Conservation (phyloP, 2,888 invertebrate genomes). For the Cosmia trapezina region DNA sequence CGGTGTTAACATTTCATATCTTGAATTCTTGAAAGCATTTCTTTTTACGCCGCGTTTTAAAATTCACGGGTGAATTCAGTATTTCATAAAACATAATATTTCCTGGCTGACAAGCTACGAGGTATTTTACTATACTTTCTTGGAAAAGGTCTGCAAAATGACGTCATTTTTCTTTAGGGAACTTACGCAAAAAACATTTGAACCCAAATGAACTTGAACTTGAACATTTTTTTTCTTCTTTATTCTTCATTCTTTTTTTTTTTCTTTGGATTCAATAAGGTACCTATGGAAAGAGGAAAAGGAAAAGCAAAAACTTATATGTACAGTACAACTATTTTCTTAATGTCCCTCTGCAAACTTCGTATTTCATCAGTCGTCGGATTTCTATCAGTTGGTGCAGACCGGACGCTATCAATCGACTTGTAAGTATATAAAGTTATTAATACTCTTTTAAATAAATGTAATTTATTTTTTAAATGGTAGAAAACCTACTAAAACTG, state of each 20-base stretch:
- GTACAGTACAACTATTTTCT: not conserved
- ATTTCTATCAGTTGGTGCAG: no score
- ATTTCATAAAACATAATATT: constrained; percentile 30
- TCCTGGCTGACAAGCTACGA: constrained; percentile 19
- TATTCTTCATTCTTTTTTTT: no score
- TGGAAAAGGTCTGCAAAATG: not conserved
- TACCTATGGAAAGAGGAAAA: not conserved
- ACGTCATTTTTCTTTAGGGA: constrained; percentile 9
- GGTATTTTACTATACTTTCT: not conserved
- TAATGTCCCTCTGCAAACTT: no score
- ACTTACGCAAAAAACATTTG: not conserved
- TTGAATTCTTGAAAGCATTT: constrained; percentile 11
- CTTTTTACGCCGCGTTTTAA: constrained; percentile 16
- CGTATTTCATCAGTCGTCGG: no score
- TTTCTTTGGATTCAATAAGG: constrained; percentile 5
- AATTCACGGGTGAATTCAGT: constrained; percentile 17
- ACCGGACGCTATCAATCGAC: no score
- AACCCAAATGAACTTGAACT: constrained; percentile 1
- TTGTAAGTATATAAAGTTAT: no score
- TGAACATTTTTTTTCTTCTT: not conserved
- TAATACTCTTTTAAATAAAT: no score
- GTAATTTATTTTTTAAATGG: no score
- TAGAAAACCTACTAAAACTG: no score
- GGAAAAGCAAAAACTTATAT: constrained; percentile 5
- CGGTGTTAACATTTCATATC: constrained; percentile 9